Evolutionary conservation across 2,797 vertebrate species (phyloP).

Genomic region (Anisognathus igniventris): DNA sequence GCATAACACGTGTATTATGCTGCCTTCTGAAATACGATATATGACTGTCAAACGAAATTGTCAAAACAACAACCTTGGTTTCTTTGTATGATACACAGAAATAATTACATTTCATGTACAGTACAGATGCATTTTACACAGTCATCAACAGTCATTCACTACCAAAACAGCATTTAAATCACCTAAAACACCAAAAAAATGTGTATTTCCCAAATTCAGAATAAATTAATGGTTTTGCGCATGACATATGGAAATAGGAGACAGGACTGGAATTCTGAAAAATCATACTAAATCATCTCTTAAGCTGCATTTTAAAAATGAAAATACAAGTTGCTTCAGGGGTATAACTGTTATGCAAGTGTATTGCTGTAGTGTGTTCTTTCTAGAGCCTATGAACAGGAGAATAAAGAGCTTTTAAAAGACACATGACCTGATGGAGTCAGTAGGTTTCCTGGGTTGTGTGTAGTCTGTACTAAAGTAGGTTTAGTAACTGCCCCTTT

Average conservation of each 20-base stretch:
- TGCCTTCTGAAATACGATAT: slow-evolving; percentile 75
- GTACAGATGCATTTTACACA: slow-evolving; percentile 87
- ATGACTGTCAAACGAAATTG: slow-evolving; percentile 77
- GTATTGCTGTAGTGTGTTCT: slow-evolving; percentile 55
- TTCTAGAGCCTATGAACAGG: slow-evolving; percentile 30
- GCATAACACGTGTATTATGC: slow-evolving; percentile 79
- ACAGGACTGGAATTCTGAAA: slow-evolving; percentile 53
- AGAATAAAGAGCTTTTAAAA: slow-evolving; percentile 13
- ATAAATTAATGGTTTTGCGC: slow-evolving; percentile 70
- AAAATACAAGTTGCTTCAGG: slow-evolving; percentile 54
- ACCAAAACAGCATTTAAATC: slow-evolving; percentile 79
- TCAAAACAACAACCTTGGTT: slow-evolving; percentile 77
- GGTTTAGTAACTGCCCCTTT: slow-evolving; percentile 45
- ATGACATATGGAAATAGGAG: slow-evolving; percentile 58
- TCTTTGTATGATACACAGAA: slow-evolving; percentile 84
- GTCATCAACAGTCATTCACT: slow-evolving; percentile 82
- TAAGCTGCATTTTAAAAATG: slow-evolving; percentile 46
- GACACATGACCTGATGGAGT: neutral
- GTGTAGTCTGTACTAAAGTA: neutral
- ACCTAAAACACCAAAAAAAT: slow-evolving; percentile 77
- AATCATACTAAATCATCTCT: slow-evolving; percentile 55
- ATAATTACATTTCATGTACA: slow-evolving; percentile 87
- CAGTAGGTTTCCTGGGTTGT: neutral
- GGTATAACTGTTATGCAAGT: slow-evolving; percentile 41
- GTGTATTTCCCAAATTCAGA: slow-evolving; percentile 76